phyloP scores from a whole-genome alignment of 35 echinoderm and acorn worm species.

The Anneissia japonica region DNA sequence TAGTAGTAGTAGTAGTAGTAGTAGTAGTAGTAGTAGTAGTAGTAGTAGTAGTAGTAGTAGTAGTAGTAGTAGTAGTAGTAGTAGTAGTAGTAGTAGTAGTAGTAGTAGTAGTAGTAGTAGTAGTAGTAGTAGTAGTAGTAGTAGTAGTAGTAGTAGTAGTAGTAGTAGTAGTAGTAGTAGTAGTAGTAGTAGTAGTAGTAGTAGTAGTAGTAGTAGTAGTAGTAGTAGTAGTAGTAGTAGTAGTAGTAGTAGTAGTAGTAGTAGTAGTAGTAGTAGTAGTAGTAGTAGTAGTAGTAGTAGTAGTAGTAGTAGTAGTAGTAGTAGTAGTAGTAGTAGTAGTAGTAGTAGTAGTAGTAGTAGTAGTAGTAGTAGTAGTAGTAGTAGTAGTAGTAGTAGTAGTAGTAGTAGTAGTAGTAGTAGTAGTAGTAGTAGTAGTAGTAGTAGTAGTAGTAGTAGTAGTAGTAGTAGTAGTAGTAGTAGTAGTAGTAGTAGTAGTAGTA shows the following conservation, averaged over 20 bases:
- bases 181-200: conserved; percentile 4
- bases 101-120: conserved; percentile 3
- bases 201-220: conserved; percentile 3
- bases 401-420: conserved; percentile 3
- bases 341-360: conserved; percentile 3
- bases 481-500: conserved; percentile 4
- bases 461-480: conserved; percentile 3
- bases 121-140: conserved; percentile 4
- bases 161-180: conserved; percentile 3
- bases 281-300: conserved; percentile 3
- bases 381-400: conserved; percentile 3
- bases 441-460: conserved; percentile 3
- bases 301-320: conserved; percentile 4
- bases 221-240: conserved; percentile 3
- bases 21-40: conserved; percentile 3
- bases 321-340: conserved; percentile 3
- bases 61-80: conserved; percentile 4
- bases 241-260: conserved; percentile 4
- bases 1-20: conserved; percentile 4
- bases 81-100: conserved; percentile 3
- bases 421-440: conserved; percentile 4
- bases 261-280: conserved; percentile 3
- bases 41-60: conserved; percentile 3
- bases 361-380: conserved; percentile 4
- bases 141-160: conserved; percentile 3